Conservation (phyloP, 1,140 invertebrate genomes). For the Neotoxoptera formosana region DNA sequence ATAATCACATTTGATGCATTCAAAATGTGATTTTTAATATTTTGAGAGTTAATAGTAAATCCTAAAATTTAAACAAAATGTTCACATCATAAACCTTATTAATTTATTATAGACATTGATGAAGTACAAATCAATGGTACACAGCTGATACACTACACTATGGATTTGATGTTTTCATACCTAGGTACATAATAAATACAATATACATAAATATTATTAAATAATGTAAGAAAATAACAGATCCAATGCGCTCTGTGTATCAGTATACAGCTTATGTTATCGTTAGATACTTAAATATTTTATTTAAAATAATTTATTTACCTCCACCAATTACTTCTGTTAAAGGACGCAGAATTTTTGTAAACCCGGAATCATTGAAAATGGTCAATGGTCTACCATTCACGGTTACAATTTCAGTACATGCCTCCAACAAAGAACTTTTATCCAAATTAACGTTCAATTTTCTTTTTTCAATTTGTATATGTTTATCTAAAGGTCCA, state of each 20-base stretch:
- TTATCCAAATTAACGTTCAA: constrained; percentile 5
- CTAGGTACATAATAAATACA: too few species aligned
- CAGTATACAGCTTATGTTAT: too few species aligned
- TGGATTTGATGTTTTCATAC: too few species aligned
- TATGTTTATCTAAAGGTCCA: background rate
- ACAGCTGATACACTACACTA: too few species aligned
- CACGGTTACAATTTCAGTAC: background rate
- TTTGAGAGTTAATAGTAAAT: background rate
- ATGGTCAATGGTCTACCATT: background rate
- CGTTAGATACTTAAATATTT: too few species aligned
- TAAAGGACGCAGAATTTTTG: background rate
- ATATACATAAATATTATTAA: too few species aligned
- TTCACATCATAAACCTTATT: background rate
- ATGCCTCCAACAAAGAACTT: background rate
- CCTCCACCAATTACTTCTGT: background rate
- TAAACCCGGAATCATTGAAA: background rate
- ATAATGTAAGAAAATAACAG: too few species aligned
- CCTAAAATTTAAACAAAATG: background rate
- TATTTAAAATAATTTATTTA: background rate
- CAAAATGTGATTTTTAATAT: constrained; percentile 1
- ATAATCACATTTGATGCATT: background rate
- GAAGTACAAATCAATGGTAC: too few species aligned
- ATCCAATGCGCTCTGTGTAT: too few species aligned
- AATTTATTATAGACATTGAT: background rate
- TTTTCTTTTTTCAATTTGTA: background rate